Evolutionary conservation across 2,888 invertebrate species (phyloP).

Genomic region (Furcula furcula): DNA sequence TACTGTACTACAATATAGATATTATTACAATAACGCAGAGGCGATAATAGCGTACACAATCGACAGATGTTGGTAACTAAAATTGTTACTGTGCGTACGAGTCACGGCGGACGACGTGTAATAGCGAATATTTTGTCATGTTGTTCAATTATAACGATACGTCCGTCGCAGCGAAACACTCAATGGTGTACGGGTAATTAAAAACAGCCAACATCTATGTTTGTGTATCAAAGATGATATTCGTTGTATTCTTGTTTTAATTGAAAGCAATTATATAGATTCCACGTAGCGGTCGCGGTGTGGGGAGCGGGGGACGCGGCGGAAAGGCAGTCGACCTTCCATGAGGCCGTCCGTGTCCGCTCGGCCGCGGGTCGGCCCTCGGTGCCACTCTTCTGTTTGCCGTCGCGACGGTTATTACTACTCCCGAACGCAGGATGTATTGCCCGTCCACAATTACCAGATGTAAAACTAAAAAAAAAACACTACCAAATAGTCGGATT

Average conservation of each 20-base stretch:
- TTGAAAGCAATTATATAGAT: constrained; percentile 78
- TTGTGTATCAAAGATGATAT: constrained; percentile 47
- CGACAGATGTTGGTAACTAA: constrained; percentile 14
- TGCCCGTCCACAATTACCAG: no score
- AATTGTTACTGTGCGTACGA: constrained; percentile 21
- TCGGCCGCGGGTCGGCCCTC: constrained; percentile 31
- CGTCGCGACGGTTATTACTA: constrained; percentile 31
- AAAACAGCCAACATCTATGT: constrained; percentile 30
- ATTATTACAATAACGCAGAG: constrained; percentile 9
- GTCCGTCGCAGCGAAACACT: constrained; percentile 23
- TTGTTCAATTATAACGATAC: constrained; percentile 34
- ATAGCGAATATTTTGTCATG: constrained; percentile 44
- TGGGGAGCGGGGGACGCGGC: constrained; percentile 30
- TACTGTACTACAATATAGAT: constrained; percentile 7
- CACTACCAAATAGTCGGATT: no score
- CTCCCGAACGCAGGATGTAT: constrained; percentile 27
- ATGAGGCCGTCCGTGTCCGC: constrained; percentile 65
- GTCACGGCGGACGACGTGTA: constrained; percentile 30
- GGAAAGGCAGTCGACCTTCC: constrained; percentile 75
- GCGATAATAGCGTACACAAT: constrained; percentile 15
- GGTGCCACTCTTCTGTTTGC: constrained; percentile 62
- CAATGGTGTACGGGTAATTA: constrained; percentile 27
- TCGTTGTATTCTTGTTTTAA: constrained; percentile 67
- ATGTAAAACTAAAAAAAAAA: no score
- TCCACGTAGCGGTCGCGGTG: constrained; percentile 69